These are phyloP conservation scores for Agrenia bidenticulata DNA, from an alignment of 2,888 invertebrate genomes.

Conservation along the genomic window DNA sequence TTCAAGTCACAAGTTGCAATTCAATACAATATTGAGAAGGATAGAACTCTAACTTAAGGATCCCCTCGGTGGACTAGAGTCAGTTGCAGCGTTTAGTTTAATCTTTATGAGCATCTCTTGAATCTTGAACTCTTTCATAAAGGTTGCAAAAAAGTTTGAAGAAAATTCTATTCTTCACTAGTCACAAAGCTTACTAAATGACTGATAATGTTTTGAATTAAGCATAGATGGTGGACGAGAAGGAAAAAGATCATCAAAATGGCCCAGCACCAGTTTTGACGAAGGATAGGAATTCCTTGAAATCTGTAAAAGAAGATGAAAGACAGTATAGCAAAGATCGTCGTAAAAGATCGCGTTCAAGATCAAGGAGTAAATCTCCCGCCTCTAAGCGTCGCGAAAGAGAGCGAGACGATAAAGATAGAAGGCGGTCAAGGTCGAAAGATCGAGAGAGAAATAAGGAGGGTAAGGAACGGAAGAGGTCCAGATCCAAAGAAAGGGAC, in stretches of 20 bases:
- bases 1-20: too few relatives aligned
- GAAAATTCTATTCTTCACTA: too few relatives aligned
- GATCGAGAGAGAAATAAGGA: conserved; percentile 5
- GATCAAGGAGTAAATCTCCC: conserved; percentile 16
- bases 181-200: too few relatives aligned
- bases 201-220: too few relatives aligned
- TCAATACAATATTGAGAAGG: too few relatives aligned
- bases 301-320: conserved; percentile 11
- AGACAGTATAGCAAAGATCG: conserved; percentile 8
- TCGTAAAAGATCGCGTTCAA: conserved; percentile 19
- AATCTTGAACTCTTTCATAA: too few relatives aligned
- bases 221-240: conserved; percentile 12
- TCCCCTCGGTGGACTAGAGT: too few relatives aligned
- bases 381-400: neutral
- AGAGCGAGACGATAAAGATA: neutral
- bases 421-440: conserved; percentile 3
- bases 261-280: neutral
- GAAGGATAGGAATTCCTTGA: neutral
- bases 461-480: conserved; percentile 24
- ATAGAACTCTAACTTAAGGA: too few relatives aligned
- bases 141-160: too few relatives aligned
- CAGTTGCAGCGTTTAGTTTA: too few relatives aligned
- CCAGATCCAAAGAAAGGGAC: conserved; percentile 20
- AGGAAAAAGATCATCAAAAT: neutral
- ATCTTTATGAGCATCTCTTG: too few relatives aligned